Evolutionary conservation across 2,888 invertebrate genomes (phyloP).

Genomic region (Rhamphomyia laevipes): DNA sequence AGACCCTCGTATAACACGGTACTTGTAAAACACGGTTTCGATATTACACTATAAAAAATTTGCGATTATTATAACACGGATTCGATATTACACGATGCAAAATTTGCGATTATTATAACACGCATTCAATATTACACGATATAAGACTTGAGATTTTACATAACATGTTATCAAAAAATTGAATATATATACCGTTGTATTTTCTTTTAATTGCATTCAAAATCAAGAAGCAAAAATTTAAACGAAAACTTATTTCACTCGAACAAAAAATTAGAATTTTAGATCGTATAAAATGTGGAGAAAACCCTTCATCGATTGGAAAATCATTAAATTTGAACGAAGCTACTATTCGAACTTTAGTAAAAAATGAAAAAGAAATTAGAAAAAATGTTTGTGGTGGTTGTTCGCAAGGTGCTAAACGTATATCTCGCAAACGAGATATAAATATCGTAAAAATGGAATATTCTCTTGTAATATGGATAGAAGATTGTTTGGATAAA

Average conservation of each 20-base stretch:
- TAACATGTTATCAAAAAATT: too few relatives aligned
- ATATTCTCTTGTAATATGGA: constrained; percentile 8
- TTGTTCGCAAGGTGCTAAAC: constrained; percentile 6
- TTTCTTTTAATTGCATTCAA: too few relatives aligned
- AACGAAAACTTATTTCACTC: constrained; percentile 5
- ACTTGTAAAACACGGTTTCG: not conserved
- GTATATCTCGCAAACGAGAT: constrained; percentile 3
- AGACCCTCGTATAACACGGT: not conserved
- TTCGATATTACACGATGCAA: too few relatives aligned
- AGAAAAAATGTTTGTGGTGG: constrained; percentile 1
- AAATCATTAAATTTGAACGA: constrained; percentile 13
- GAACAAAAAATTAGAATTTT: constrained; percentile 8
- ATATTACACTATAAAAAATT: not conserved
- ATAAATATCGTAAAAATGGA: constrained; percentile 16
- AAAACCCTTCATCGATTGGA: constrained; percentile 8
- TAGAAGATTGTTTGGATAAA: not conserved
- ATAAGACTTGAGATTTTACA: too few relatives aligned
- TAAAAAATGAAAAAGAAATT: constrained; percentile 8
- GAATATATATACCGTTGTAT: too few relatives aligned
- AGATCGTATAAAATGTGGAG: constrained; percentile 7
- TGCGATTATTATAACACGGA: not conserved
- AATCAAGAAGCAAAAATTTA: not conserved
- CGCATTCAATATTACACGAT: too few relatives aligned
- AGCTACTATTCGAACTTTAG: constrained; percentile 10
- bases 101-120: too few relatives aligned